Evolutionary conservation across 1,140 invertebrate genomes (phyloP).

Genomic region (Leptinotarsa texana): DNA sequence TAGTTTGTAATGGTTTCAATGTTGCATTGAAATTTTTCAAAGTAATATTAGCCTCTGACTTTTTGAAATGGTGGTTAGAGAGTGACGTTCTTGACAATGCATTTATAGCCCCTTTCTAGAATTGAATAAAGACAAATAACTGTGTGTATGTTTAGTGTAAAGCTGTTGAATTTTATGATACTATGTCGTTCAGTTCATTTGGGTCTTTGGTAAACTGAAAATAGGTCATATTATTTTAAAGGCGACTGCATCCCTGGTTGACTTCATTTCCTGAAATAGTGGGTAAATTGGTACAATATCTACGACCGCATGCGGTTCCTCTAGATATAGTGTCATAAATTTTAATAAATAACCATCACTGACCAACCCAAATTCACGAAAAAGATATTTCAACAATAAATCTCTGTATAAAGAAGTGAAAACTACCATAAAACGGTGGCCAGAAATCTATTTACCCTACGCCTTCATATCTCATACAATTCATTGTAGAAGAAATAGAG

Average conservation of each 20-base stretch:
- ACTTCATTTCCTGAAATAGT: constrained; percentile 22
- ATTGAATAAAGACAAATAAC: not conserved
- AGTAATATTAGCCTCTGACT: too few species aligned
- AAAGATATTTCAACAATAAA: constrained; percentile 22
- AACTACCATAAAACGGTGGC: constrained; percentile 27
- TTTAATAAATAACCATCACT: constrained; percentile 20
- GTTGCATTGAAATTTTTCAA: too few species aligned
- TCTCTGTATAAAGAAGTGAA: constrained; percentile 18
- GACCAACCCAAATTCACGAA: constrained; percentile 19
- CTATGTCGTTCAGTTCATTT: not conserved
- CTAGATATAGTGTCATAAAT: constrained; percentile 18
- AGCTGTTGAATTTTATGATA: constrained; percentile 1
- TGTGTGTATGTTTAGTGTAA: not conserved
- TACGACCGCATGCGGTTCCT: constrained; percentile 23
- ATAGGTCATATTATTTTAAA: constrained; percentile 16
- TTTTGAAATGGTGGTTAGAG: too few species aligned
- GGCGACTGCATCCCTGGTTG: constrained; percentile 3
- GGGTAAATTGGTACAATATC: constrained; percentile 10
- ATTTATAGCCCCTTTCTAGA: too few species aligned
- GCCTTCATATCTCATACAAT: not conserved
- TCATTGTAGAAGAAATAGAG: constrained; percentile 6
- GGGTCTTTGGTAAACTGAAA: not conserved
- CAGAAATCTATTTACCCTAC: constrained; percentile 23
- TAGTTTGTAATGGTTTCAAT: too few species aligned
- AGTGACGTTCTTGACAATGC: too few species aligned